phyloP scores from a whole-genome alignment of 2,797 vertebrate genomes.

The Lepidocolaptes lacrymiger region DNA sequence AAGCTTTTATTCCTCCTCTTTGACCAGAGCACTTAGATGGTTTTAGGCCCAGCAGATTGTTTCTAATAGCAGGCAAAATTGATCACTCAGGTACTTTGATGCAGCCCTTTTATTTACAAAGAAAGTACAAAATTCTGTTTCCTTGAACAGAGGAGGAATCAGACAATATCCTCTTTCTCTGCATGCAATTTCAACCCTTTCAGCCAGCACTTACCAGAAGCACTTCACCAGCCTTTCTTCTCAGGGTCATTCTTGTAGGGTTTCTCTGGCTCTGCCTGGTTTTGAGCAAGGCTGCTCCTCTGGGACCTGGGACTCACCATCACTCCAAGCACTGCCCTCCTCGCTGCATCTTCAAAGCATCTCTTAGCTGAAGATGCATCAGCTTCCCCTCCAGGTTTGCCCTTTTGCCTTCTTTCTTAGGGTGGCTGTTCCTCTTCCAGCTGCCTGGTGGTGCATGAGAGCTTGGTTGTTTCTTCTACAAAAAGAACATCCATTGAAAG shows the following conservation, averaged over 20 bases:
- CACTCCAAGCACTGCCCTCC: neutral
- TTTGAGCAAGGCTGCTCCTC: neutral
- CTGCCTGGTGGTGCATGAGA: neutral
- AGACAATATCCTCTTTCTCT: neutral
- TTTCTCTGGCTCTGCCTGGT: neutral
- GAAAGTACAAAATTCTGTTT: slow-evolving; percentile 29
- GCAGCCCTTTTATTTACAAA: slow-evolving; percentile 34
- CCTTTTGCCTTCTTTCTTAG: neutral
- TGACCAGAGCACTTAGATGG: slow-evolving; percentile 40
- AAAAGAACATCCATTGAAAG: neutral
- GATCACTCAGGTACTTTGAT: slow-evolving; percentile 40
- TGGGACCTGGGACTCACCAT: neutral
- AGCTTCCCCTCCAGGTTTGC: neutral
- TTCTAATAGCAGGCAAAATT: slow-evolving; percentile 54
- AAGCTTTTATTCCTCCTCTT: neutral
- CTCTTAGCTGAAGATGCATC: neutral
- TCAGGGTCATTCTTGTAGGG: neutral
- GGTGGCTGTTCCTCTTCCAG: neutral
- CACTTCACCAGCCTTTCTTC: neutral
- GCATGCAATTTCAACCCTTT: slow-evolving; percentile 23
- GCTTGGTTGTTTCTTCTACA: neutral
- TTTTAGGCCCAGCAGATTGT: slow-evolving; percentile 36
- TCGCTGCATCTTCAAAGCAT: neutral
- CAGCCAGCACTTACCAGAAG: slow-evolving; percentile 30
- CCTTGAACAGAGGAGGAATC: neutral